A percentile compares a stretch with the other conserved stretches of the same genome.
Conservation (phyloP, 2,888 invertebrate genomes). For the Epinotia brunnichana region DNA sequence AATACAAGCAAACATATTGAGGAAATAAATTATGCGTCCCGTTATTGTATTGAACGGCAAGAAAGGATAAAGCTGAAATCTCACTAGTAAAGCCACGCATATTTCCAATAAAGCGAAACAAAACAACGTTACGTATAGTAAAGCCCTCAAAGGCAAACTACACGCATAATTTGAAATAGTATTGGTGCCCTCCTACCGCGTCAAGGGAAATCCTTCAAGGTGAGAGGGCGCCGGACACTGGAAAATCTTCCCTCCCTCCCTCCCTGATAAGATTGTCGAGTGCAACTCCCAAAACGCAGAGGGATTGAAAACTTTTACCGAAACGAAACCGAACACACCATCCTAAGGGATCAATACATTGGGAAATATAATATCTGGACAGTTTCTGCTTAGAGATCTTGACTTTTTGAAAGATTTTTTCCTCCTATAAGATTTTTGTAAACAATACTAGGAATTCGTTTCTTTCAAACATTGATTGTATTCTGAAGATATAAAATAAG, state of each 20-base stretch:
- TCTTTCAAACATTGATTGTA: background rate
- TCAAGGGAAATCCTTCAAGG: slow-evolving; percentile 78
- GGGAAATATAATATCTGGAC: slow-evolving; percentile 79
- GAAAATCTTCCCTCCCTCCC: slow-evolving; percentile 77
- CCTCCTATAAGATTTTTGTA: slow-evolving; percentile 35
- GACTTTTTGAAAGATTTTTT: slow-evolving; percentile 42
- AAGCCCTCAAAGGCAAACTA: slow-evolving; percentile 67
- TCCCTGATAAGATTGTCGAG: slow-evolving; percentile 82
- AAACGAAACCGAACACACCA: slow-evolving; percentile 78
- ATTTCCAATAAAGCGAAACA: slow-evolving; percentile 38
- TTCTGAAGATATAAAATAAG: background rate
- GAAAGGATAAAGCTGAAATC: slow-evolving; percentile 27
- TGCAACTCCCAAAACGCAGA: slow-evolving; percentile 82
- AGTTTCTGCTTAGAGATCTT: slow-evolving; percentile 62
- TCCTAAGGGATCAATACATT: slow-evolving; percentile 82
- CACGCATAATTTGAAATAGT: slow-evolving; percentile 79
- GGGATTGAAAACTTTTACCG: slow-evolving; percentile 81
- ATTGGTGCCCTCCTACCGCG: slow-evolving; percentile 65
- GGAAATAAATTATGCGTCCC: slow-evolving; percentile 12
- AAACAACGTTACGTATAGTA: slow-evolving; percentile 57
- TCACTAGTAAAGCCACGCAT: slow-evolving; percentile 28
- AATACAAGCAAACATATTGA: background rate
- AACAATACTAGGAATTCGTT: slow-evolving; percentile 27
- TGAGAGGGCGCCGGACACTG: slow-evolving; percentile 78
- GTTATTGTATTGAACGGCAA: slow-evolving; percentile 21